Percentiles rank a stretch among this genome's conserved stretches.
Conservation (phyloP, 2,113 vertebrate species). For the Corythornis vintsioides region DNA sequence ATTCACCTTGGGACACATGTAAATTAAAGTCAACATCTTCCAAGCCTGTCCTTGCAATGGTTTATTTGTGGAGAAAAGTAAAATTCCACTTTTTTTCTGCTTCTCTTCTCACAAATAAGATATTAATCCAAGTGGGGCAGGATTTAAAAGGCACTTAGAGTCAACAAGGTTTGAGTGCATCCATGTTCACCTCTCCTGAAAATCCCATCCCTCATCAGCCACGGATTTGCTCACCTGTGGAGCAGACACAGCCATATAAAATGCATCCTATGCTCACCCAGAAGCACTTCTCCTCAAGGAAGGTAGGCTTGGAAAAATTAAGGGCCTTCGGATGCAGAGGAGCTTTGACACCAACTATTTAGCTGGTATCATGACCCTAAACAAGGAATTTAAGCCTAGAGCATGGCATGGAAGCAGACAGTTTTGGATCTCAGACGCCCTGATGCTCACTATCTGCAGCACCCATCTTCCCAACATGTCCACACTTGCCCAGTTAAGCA, state of each 20-base stretch:
- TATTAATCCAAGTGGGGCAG: background rate
- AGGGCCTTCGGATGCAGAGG: background rate
- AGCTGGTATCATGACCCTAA: background rate
- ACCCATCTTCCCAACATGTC: background rate
- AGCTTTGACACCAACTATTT: background rate
- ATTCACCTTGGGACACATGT: constrained; percentile 2
- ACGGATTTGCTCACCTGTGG: background rate
- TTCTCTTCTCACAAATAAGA: background rate
- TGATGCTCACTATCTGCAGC: background rate
- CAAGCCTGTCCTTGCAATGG: background rate
- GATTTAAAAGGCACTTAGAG: background rate
- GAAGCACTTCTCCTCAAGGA: background rate
- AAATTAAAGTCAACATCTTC: constrained; percentile 13
- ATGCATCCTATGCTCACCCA: accelerated
- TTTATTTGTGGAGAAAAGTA: constrained; percentile 24
- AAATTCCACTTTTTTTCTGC: background rate
- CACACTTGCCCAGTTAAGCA: background rate
- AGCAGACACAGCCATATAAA: accelerated
- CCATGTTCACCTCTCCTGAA: background rate
- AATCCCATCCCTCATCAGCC: background rate
- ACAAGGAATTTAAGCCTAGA: background rate
- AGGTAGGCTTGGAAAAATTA: background rate
- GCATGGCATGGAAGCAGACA: background rate
- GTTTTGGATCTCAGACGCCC: background rate
- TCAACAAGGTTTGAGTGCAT: background rate